Evolutionary conservation across 2,797 vertebrate genomes (phyloP).

Genomic region (Pseudotriccus pelzelni): DNA sequence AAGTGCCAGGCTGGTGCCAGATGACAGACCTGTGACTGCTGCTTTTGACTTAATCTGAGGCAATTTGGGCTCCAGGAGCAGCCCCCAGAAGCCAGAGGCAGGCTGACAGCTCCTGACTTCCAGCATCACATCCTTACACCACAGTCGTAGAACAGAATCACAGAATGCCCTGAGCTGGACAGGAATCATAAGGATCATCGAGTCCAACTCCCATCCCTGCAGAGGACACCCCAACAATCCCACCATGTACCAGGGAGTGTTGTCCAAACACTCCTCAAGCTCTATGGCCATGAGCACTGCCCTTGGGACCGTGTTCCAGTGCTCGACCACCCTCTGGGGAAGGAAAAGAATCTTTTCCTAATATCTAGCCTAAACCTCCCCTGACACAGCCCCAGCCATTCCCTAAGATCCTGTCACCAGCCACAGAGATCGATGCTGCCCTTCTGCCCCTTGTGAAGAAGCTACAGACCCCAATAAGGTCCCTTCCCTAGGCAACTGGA

Average conservation of each 20-base stretch:
- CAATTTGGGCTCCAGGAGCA: background rate
- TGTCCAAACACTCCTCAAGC: background rate
- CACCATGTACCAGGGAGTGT: background rate
- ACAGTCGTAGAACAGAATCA: background rate
- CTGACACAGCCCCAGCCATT: background rate
- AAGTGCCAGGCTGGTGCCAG: background rate
- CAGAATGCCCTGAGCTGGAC: background rate
- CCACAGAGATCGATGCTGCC: background rate
- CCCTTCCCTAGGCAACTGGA: background rate
- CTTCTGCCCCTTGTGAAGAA: background rate
- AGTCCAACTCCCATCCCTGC: rapidly evolving
- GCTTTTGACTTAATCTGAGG: background rate
- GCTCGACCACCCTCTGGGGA: background rate
- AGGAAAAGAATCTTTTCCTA: background rate
- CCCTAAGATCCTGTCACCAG: too few relatives aligned
- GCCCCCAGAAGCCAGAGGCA: background rate
- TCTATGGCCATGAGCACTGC: background rate
- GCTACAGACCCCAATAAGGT: background rate
- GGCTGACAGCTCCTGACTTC: background rate
- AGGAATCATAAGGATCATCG: too few relatives aligned
- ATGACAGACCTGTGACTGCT: background rate
- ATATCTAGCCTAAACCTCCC: background rate
- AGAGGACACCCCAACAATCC: background rate
- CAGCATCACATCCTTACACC: rapidly evolving
- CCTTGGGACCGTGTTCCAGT: background rate